Evolutionary conservation across 64 coral and sea anemone genomes (phyloP).

Genomic region (Hydrozoanthus tunicans): DNA sequence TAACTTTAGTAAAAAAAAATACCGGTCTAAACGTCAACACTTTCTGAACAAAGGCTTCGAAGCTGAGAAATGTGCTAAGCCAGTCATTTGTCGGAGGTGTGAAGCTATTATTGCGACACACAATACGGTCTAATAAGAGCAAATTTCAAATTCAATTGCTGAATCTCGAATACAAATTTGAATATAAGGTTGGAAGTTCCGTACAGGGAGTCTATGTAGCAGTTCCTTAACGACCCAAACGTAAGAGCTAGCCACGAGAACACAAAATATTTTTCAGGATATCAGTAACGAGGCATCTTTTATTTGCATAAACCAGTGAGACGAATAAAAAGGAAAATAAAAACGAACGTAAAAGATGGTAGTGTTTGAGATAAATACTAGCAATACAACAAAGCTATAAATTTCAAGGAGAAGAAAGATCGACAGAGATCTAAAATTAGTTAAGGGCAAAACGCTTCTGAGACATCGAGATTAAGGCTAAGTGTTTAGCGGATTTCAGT

Average conservation of each 20-base stretch:
- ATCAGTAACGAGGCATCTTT: neutral
- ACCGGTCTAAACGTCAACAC: conserved; percentile 1
- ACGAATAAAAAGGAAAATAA: neutral
- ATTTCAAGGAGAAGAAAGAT: neutral
- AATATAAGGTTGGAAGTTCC: conserved; percentile 1
- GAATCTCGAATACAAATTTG: conserved; percentile 40
- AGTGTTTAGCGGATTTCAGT: conserved; percentile 1
- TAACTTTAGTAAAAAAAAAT: conserved; percentile 48
- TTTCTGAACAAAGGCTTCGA: conserved; percentile 38
- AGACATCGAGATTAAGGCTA: neutral
- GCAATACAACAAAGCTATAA: neutral
- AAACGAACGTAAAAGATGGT: neutral
- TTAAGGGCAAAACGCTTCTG: neutral
- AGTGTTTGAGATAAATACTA: neutral
- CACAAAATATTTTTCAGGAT: neutral
- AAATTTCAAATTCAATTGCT: conserved; percentile 52
- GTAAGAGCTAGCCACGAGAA: neutral
- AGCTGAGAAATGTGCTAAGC: conserved; percentile 20
- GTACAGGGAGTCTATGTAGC: neutral
- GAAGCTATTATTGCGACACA: conserved; percentile 53
- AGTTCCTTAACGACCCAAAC: neutral
- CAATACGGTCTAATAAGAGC: conserved; percentile 57
- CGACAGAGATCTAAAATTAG: neutral
- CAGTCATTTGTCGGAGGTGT: conserved; percentile 72
- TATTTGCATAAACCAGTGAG: neutral